Evolutionary conservation across 2,888 invertebrate species (phyloP).

Genomic region (Orthosia gracilis): DNA sequence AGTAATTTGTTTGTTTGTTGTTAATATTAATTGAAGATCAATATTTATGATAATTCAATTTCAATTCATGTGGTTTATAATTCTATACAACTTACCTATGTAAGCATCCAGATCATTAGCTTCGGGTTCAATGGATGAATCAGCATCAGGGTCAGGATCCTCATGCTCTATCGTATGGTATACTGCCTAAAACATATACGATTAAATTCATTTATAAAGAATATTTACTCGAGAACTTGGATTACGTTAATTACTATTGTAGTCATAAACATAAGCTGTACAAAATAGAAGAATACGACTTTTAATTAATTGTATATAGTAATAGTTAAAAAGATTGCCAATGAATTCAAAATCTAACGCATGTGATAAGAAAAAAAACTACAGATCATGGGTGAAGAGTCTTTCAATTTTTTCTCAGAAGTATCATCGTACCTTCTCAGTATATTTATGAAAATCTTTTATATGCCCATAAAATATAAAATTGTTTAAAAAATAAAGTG

Average conservation of each 20-base stretch:
- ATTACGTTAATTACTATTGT: background rate
- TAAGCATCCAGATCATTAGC: slow-evolving; percentile 82
- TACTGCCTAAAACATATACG: slow-evolving; percentile 91
- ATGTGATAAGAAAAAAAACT: background rate
- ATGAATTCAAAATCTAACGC: no score
- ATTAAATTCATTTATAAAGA: background rate
- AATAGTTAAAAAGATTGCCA: no score
- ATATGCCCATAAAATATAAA: no score
- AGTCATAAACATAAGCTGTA: background rate
- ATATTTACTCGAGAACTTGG: background rate
- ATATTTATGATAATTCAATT: background rate
- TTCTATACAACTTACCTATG: slow-evolving; percentile 74
- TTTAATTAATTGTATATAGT: no score
- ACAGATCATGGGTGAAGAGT: background rate
- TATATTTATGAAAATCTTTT: no score
- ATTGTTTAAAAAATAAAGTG: no score
- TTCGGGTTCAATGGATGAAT: slow-evolving; percentile 83
- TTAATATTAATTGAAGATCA: no score
- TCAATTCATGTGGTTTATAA: background rate
- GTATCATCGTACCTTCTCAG: no score
- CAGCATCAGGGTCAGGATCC: slow-evolving; percentile 80
- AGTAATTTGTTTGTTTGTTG: no score
- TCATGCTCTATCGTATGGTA: slow-evolving; percentile 94
- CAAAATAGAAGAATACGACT: background rate
- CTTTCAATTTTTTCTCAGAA: background rate